Evolutionary conservation across 2,888 invertebrate genomes (phyloP).

Genomic region (Ischnus inquisitorius): DNA sequence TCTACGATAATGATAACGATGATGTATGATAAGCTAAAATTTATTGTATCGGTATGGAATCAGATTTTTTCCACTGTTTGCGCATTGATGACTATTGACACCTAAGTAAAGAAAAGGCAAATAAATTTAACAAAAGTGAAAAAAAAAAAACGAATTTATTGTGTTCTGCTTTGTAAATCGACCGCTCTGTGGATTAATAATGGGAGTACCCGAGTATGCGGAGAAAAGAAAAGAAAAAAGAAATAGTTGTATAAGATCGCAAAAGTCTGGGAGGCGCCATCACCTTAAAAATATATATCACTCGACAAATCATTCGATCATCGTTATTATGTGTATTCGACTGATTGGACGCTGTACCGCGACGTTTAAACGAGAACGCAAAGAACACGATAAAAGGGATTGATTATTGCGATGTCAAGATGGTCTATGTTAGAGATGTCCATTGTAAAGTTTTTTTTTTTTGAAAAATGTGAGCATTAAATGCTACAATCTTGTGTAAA

Average conservation of each 20-base stretch:
- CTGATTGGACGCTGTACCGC: conserved; percentile 76
- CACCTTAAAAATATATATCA: conserved; percentile 28
- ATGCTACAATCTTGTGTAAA: conserved; percentile 85
- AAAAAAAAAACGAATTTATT: conserved; percentile 72
- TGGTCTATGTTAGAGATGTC: conserved; percentile 85
- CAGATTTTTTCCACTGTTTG: conserved; percentile 83
- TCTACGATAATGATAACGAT: conserved; percentile 78
- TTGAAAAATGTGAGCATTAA: conserved; percentile 85
- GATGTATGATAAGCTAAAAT: conserved; percentile 84
- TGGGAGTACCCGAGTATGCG: conserved; percentile 58
- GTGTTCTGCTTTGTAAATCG: conserved; percentile 80
- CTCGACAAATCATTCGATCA: conserved; percentile 77
- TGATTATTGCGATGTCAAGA: conserved; percentile 79
- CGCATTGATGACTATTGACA: conserved; percentile 82
- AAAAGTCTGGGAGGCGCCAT: conserved; percentile 19
- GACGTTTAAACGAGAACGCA: conserved; percentile 68
- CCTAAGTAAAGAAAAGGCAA: conserved; percentile 79
- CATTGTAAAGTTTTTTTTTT: conserved; percentile 85
- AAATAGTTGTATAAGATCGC: conserved; percentile 57
- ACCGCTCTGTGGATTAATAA: conserved; percentile 67
- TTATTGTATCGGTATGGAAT: conserved; percentile 84
- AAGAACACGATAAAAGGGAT: conserved; percentile 69
- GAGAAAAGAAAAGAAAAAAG: conserved; percentile 50
- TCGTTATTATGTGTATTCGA: conserved; percentile 71
- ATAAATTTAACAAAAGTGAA: conserved; percentile 79